Base-by-base conservation (phyloP, 2,888 invertebrate species). In the Dryobota labecula region DNA sequence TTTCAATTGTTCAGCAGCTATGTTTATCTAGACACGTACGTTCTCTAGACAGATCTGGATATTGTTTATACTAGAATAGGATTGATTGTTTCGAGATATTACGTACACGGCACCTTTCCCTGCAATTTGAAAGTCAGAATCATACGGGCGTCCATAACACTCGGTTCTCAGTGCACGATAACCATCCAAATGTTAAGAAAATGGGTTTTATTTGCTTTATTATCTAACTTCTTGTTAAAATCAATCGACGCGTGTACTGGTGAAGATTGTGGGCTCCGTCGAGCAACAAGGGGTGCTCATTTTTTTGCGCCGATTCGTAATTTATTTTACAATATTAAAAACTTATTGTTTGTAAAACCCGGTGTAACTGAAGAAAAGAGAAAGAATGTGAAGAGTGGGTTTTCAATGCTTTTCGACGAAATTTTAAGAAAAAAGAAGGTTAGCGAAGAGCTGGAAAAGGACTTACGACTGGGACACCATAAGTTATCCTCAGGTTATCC, bases 341-440 rank as follows among this genome's bases (percentile, higher is more conserved):
- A 41, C 0, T 47, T 75, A n/a, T 49, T 84, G 11, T 13, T 20
- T 18, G 8, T 13, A 9, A 53, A 51, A 38, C 7, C 38, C 0
- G 24, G 38, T 5, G 70, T 60, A 60, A 43, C 87, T 7, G 76
- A 86, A 71, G 72, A 51, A n/a, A 83, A 73, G 45, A 81, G 80
- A 33, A 62, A 49, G 18, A 76, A 70, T 63, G 62, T 89, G 0
- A 88, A 88, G 56, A 81, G 70, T 57, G 84, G 83, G 0, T 82
- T 90, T 53, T 24, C 70, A 7, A 75, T 68, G 60, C 87, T 90
- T 38, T 45, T 89, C 2, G 27, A 84, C 0, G 86, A 83, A 62
- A 54, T 76, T 0, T 53, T 71, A 24, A 66, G 3, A 61, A 76
- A 53, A 58, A 77, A 60, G n/a, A 38, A 27, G 30, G 0, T 33